These are phyloP conservation scores for Asarcornis scutulata DNA, from an alignment of 2,113 vertebrate species.

Conservation along the genomic window DNA sequence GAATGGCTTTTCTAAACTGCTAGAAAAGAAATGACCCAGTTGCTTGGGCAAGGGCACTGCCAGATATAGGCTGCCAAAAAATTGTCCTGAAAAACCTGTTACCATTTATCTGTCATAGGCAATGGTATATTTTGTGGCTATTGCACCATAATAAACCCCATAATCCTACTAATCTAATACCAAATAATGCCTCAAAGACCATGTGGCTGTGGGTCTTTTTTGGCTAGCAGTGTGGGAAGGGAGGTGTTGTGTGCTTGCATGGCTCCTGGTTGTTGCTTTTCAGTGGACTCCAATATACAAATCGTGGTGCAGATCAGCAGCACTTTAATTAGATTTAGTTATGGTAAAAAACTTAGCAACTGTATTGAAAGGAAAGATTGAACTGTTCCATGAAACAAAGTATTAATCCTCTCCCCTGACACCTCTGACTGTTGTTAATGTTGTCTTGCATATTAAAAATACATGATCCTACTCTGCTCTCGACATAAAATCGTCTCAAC, in stretches of 20 bases:
- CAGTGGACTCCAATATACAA: neutral
- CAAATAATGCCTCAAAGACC: neutral
- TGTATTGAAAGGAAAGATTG: constrained; percentile 8
- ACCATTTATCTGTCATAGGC: neutral
- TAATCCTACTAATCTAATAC: neutral
- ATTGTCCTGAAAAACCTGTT: neutral
- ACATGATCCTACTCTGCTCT: neutral
- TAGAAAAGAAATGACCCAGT: constrained; percentile 1
- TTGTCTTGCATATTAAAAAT: constrained; percentile 68
- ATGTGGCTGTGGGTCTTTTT: neutral
- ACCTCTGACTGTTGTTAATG: constrained; percentile 42
- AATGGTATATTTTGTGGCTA: neutral
- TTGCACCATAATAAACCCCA: neutral
- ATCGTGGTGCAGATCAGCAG: neutral
- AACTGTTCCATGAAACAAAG: constrained; percentile 11
- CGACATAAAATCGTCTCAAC: constrained; percentile 16
- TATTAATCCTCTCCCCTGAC: constrained; percentile 60
- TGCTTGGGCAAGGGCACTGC: neutral
- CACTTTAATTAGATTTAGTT: constrained; percentile 10
- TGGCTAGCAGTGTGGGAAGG: neutral
- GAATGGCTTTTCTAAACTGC: neutral
- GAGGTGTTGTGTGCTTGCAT: neutral
- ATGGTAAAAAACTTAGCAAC: neutral
- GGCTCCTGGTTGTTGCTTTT: neutral
- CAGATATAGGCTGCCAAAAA: neutral